Evolutionary conservation across 1,140 invertebrate genomes (phyloP), one percentile per base, ranked within the genome.

Genomic region (Neoseiulus cucumeris): DNA sequence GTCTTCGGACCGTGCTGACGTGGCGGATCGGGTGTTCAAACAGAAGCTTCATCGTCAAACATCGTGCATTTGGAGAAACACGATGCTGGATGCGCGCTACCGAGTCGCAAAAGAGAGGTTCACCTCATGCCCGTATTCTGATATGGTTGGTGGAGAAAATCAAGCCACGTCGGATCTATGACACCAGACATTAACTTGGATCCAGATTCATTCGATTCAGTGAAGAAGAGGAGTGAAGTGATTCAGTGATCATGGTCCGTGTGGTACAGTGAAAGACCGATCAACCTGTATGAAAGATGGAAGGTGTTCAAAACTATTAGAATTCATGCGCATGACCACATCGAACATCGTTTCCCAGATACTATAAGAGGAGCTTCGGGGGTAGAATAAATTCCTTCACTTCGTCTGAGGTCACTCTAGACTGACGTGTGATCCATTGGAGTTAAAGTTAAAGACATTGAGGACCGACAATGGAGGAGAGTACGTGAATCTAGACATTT

Each of bases 181-280:
- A 9, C 9, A 25, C 20, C 45, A 51, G 7, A 44, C 6, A n/a
- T 18, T 44, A 33, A 67, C 64, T 9, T 25, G n/a, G 45, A 65
- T n/a, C 67, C 64, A 42, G 28, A 51, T 22, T 42, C 65, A 44
- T n/a, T n/a, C n/a, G n/a, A n/a, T n/a, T n/a, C n/a, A n/a, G n/a
- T 25, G 55, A 30, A 7, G 64, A 14, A 30, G 25, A 75, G 76
- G 65, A 79, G n/a, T n/a, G n/a, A n/a, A n/a, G n/a, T n/a, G n/a
- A n/a, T n/a, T n/a, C n/a, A n/a, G n/a, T 80, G 79, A 77, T 80
- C 79, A 81, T 75, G 78, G 79, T 33, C 79, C 78, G 64, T 81
- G 78, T 73, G 79, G 77, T 30, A 5, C 39, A 33, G 44, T 75
- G 0, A 81, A 80, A 69, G 68, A 39, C 6, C 17, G 70, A 70